Percentiles rank a stretch among this genome's conserved stretches.
Evolutionary conservation across 92 coral and sea anemone species (phyloP).

Genomic region (Epizoanthus fatuus): DNA sequence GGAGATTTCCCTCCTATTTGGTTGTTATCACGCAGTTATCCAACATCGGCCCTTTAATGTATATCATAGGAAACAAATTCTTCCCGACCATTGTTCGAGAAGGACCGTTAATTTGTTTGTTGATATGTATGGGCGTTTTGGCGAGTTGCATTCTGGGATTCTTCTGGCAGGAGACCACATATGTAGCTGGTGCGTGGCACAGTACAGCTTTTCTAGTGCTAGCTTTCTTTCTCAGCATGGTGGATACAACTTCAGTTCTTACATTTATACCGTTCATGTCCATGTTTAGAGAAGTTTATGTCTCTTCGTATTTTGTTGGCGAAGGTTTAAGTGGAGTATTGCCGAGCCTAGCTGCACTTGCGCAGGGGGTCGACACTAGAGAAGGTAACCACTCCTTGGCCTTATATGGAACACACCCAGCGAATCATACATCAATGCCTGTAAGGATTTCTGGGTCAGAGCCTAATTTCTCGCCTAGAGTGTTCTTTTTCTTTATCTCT

Average conservation of each 20-base stretch:
- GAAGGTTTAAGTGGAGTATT: constrained; percentile 89
- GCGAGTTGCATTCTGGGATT: constrained; percentile 75
- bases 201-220: constrained; percentile 82
- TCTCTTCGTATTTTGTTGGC: constrained; percentile 90
- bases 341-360: constrained; percentile 90
- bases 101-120: constrained; percentile 62
- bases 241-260: constrained; percentile 92
- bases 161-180: constrained; percentile 88
- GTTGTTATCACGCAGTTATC: constrained; percentile 90
- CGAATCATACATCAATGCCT: constrained; percentile 29
- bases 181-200: constrained; percentile 81
- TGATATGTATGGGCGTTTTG: constrained; percentile 66
- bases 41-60: constrained; percentile 86
- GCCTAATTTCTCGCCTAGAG: constrained; percentile 83
- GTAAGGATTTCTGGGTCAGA: constrained; percentile 61
- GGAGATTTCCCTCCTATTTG: constrained; percentile 93
- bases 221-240: constrained; percentile 80
- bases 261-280: constrained; percentile 96
- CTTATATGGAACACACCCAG: not conserved
- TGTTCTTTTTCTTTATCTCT: constrained; percentile 84
- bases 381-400: constrained; percentile 11
- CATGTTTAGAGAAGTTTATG: constrained; percentile 67
- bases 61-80: constrained; percentile 74
- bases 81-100: constrained; percentile 81
- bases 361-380: constrained; percentile 83